Conservation (phyloP, 2,888 invertebrate genomes). For the Pollenia labialis region DNA sequence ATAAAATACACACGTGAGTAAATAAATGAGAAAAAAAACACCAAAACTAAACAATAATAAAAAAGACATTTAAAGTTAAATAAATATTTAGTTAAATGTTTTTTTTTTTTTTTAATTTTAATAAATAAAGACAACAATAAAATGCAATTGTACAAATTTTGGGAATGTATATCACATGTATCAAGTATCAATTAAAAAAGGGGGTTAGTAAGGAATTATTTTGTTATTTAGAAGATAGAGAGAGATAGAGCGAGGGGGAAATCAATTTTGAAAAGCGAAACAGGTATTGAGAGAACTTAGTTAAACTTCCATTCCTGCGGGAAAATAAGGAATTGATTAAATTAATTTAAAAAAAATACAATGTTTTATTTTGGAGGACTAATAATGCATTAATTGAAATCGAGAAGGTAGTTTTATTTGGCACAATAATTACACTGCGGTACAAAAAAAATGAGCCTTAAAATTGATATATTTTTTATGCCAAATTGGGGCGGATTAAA, state of each 20-base stretch:
- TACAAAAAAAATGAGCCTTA: too few relatives aligned
- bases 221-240: neutral
- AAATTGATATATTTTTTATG: too few relatives aligned
- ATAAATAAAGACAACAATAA: slow-evolving; percentile 47
- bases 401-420: too few relatives aligned
- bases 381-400: too few relatives aligned
- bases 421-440: too few relatives aligned
- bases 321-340: too few relatives aligned
- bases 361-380: too few relatives aligned
- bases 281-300: neutral
- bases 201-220: slow-evolving; percentile 39
- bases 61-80: slow-evolving; percentile 3
- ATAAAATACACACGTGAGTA: slow-evolving; percentile 20
- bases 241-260: slow-evolving; percentile 19
- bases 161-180: slow-evolving; percentile 43
- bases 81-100: neutral
- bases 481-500: too few relatives aligned
- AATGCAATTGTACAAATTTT: slow-evolving; percentile 44
- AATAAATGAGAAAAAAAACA: slow-evolving; percentile 22
- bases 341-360: too few relatives aligned
- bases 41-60: slow-evolving; percentile 39
- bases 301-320: too few relatives aligned
- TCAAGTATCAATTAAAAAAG: slow-evolving; percentile 27
- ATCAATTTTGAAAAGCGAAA: slow-evolving; percentile 15
- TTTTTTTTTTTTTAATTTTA: neutral